phyloP scores from a whole-genome alignment of 2,797 vertebrate genomes.

The Acrossocheilus fasciatus region DNA sequence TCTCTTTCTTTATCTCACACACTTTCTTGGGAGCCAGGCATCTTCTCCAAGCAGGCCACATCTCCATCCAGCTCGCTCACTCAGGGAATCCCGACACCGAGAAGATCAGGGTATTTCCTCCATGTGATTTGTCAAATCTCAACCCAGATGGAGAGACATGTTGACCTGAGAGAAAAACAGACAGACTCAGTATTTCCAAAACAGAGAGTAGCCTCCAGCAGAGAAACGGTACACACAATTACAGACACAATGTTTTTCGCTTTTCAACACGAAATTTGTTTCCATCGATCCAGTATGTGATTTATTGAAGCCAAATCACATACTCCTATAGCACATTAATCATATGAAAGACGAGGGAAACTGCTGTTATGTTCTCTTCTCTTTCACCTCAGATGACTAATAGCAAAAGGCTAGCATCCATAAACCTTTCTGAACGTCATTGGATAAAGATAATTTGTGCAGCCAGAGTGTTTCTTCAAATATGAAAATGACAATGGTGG shows the following conservation, averaged over 20 bases:
- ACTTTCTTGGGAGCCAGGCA: conserved; percentile 1
- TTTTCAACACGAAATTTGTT: conserved; percentile 55
- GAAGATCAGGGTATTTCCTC: conserved; percentile 61
- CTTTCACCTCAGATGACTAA: conserved; percentile 6
- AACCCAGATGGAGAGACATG: conserved; percentile 55
- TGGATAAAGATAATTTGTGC: background rate
- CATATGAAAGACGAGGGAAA: conserved; percentile 47
- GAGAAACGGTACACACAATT: conserved; percentile 29
- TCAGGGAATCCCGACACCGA: conserved; percentile 68
- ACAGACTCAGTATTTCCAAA: conserved; percentile 60
- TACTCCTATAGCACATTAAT: conserved; percentile 56
- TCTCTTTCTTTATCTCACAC: background rate
- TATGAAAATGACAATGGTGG: background rate
- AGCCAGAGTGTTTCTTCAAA: background rate
- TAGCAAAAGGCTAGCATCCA: background rate
- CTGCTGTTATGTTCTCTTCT: background rate
- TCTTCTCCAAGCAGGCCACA: conserved; percentile 15
- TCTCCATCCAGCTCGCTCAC: conserved; percentile 14
- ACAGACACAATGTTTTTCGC: background rate
- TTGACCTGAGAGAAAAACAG: conserved; percentile 52
- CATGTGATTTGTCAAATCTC: conserved; percentile 62
- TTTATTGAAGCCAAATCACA: conserved; percentile 45
- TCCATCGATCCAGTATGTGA: conserved; percentile 48
- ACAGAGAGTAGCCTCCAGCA: conserved; percentile 47
- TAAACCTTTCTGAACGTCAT: background rate